Conservation (phyloP, 2,113 vertebrate genomes). For the Gavialis gangeticus region DNA sequence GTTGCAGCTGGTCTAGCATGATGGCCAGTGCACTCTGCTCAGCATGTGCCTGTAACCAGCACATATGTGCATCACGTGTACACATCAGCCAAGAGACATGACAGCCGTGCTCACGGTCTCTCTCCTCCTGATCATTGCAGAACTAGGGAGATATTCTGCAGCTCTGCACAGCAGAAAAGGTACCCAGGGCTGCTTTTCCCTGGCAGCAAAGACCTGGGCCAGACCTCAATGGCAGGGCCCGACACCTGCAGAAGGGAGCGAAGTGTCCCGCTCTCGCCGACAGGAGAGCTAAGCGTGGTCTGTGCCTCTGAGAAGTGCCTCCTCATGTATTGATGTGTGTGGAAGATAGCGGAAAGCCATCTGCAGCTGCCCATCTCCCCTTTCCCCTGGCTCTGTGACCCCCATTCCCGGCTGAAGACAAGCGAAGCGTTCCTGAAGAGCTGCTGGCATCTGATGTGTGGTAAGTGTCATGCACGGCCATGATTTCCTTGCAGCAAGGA, state of each 20-base stretch:
- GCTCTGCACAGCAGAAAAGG: not conserved
- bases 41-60: not conserved
- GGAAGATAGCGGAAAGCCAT: not conserved
- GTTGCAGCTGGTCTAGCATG: not conserved
- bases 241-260: no score
- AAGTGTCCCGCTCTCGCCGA: not conserved
- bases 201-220: not conserved
- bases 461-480: constrained; percentile 7
- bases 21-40: not conserved
- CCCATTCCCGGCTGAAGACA: constrained; percentile 28
- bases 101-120: fast-evolving
- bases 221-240: no score
- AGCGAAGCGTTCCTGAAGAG: not conserved
- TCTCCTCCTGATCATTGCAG: not conserved
- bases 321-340: not conserved
- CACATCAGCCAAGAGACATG: not conserved
- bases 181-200: not conserved
- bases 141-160: no score
- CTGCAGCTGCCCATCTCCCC: not conserved
- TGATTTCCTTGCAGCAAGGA: constrained; percentile 44
- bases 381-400: not conserved
- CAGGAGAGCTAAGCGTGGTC: fast-evolving
- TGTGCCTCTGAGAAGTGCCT: not conserved
- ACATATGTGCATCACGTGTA: not conserved
- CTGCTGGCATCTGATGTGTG: not conserved